Base-by-base conservation (phyloP, 2,888 invertebrate genomes). In the Nymphalis urticae region DNA sequence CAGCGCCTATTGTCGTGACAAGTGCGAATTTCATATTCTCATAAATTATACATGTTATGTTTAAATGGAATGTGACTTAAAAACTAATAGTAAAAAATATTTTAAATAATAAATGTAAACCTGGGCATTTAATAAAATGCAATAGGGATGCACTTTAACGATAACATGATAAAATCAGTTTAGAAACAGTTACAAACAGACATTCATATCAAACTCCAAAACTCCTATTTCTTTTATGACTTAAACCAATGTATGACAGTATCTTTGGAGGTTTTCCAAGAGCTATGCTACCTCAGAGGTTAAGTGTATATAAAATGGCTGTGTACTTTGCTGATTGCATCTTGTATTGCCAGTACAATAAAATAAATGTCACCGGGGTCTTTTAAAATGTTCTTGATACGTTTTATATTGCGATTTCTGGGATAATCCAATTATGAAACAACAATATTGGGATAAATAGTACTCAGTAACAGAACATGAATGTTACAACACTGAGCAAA, bases 301-400 rank as follows among this genome's bases (percentile, higher is more conserved):
- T 84, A 85, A 85, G 84, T 81, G 79, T 84, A 83, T 85, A 87
- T 85, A 85, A 85, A 85, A 86, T 86, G 75, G 84, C 75, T 85
- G 85, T 89, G 86, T 88, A 84, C 85, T 82, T 85, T 83, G 84
- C 86, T 89, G 90, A 88, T 89, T 89, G 87, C 85, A 76, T 80
- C 79, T 78, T 75, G 75, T 80, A 82, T 73, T 74, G 72, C 73
- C 64, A 59, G 61, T 51, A 70, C 71, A 64, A 71, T 69, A 76
- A 72, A 73, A 73, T 62, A 71, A 69, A 59, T 63, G 67, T 69
- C 63, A 65, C 51, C 70, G 21, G 50, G 62, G 62, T 64, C 66
- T 63, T 48, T 17, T 21, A 32, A 70, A 65, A 54, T 19, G 65
- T 48, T 66, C 64, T 68, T 65, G 60, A 48, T 64, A 67, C 59